Evolutionary conservation across 1,140 invertebrate species (phyloP), one percentile per base, ranked within the genome.

Genomic region (Helicoverpa armigera): DNA sequence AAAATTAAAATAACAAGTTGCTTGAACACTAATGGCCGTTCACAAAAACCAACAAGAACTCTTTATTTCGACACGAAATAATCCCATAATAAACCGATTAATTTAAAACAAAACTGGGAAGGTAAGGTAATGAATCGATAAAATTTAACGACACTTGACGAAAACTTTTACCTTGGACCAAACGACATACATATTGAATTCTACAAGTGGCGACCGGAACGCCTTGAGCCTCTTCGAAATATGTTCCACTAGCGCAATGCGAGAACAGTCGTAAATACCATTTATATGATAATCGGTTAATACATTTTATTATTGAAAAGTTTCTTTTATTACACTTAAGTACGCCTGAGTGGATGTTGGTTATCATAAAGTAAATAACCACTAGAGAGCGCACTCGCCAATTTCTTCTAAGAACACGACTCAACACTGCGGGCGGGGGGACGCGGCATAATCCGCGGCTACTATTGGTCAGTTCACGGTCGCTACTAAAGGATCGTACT

Each of bases 171-270:
- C 35, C 70, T 79, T 79, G 70, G 43, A 31, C 61, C 77, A 67
- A 48, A 58, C 73, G 53, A 77, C 43, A 60, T 77, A 48, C 74
- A 69, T 60, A 58, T 79, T 67, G 75, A 79, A 86, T 86, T 86
- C 85, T 72, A 73, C 78, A 65, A 75, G 69, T 65, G 51, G 23
- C 3, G 2, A 80, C 83, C 31, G 4, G 78, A 79, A 77, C 23
- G 43, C 78, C 79, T 86, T 85, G 82, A 67, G 82, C 80, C 80
- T 83, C 80, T 81, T 83, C 77, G 63, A 60, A 75, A 13, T 77
- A 70, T 82, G 79, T 73, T 78, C 81, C 75, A 77, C 48, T 78
- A 65, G 80, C 61, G 65, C 43, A 18, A n/a, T 56, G 67, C 10
- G 31, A 43, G 76, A 51, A 81, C 58, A 70, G 14, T 67, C 69